Evolutionary conservation across 2,888 invertebrate species (phyloP).

Genomic region (Pristionchus fissidentatus): DNA sequence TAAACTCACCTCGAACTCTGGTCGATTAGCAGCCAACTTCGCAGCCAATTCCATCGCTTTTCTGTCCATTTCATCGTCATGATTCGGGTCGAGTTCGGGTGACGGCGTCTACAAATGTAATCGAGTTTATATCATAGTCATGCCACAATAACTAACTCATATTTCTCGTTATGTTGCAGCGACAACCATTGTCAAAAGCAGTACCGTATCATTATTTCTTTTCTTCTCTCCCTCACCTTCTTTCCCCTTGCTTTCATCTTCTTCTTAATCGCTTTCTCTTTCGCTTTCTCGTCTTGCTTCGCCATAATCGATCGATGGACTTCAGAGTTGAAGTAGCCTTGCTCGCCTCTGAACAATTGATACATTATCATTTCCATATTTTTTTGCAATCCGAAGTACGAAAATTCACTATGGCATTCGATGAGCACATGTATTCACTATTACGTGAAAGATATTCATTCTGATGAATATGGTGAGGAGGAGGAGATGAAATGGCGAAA

Average conservation of each 20-base stretch:
- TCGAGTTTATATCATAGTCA: background rate
- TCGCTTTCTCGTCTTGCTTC: slow-evolving; percentile 67
- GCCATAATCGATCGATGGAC: slow-evolving; percentile 64
- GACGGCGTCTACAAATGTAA: slow-evolving; percentile 49
- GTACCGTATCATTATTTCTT: too few relatives aligned
- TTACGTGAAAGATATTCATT: background rate
- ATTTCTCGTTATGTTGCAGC: background rate
- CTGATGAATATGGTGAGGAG: background rate
- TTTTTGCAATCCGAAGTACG: background rate
- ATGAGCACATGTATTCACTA: background rate
- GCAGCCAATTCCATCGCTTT: slow-evolving; percentile 71
- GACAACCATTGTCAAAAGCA: background rate
- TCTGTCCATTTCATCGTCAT: slow-evolving; percentile 72
- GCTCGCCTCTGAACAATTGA: slow-evolving; percentile 57
- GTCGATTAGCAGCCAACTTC: slow-evolving; percentile 61
- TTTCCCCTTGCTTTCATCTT: slow-evolving; percentile 60
- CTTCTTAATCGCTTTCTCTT: slow-evolving; percentile 71
- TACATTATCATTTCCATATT: background rate
- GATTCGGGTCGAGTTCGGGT: slow-evolving; percentile 65
- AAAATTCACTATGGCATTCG: background rate
- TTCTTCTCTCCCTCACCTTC: slow-evolving; percentile 56
- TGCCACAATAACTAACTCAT: background rate
- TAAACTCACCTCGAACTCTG: slow-evolving; percentile 40
- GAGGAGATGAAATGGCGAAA: background rate
- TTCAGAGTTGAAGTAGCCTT: slow-evolving; percentile 59